Conservation (phyloP, 2,888 invertebrate species). For the Aphrophora alni region DNA sequence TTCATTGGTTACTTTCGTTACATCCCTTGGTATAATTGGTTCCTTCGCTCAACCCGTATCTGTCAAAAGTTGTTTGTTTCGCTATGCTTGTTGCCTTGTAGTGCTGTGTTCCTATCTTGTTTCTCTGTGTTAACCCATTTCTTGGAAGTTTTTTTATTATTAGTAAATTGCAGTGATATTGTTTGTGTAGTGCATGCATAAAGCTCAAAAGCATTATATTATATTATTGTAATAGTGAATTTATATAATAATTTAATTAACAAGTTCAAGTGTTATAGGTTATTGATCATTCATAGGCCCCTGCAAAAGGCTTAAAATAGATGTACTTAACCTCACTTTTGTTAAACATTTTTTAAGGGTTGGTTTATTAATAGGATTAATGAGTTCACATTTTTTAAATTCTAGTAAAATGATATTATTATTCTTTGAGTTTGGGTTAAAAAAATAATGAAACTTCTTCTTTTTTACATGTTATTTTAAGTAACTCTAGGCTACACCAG, state of each 20-base stretch:
- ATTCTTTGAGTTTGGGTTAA: too few species aligned
- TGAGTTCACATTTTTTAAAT: too few species aligned
- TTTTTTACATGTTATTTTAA: too few species aligned
- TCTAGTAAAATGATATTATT: too few species aligned
- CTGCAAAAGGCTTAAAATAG: constrained; percentile 9
- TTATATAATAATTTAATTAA: background rate
- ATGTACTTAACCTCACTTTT: background rate
- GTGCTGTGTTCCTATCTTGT: background rate
- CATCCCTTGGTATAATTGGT: constrained; percentile 32
- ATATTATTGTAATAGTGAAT: background rate
- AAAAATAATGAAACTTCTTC: too few species aligned
- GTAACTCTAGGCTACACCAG: too few species aligned
- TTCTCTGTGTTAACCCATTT: background rate
- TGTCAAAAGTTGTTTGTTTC: constrained; percentile 34
- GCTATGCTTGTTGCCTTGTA: constrained; percentile 22
- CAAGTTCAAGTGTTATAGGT: background rate
- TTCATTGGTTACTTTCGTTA: constrained; percentile 28
- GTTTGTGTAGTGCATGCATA: constrained; percentile 2
- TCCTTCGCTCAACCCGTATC: constrained; percentile 17
- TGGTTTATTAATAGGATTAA: background rate
- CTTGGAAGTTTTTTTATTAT: background rate
- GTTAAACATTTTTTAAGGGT: background rate
- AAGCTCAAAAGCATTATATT: background rate
- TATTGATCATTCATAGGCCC: background rate
- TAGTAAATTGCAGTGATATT: background rate